Base-by-base conservation (phyloP, 2,888 invertebrate species). In the Diloba caeruleocephala region DNA sequence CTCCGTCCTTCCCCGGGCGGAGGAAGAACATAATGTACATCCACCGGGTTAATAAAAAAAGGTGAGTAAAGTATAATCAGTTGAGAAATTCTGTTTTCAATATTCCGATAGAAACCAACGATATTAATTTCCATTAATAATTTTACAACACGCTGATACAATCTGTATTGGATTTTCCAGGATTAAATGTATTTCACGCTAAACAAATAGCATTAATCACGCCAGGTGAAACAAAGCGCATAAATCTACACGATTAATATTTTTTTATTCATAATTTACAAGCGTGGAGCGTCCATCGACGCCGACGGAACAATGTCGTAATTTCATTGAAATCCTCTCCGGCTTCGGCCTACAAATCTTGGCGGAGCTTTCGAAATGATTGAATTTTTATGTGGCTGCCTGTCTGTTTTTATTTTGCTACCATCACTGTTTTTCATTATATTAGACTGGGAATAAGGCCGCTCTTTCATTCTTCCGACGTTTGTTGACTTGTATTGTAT, bases 291-390 rank as follows among this genome's bases (percentile, higher is more conserved):
- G 54, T 62, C 67, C 63, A 63, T 64, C 63, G 57, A 50, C 50
- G 39, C 42, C 26, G 33, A 42, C 58, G 76, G 78, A 81, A 82
- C 81, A 81, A 82, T 79, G 74, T 71, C 59, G 79, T 78, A 78
- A 82, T 83, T 80, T 77, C 73, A 78, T 84, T 81, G 63, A 68
- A 68, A 68, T 68, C 68, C 65, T 52, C 69, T 53, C 57, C 23
- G 62, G 49, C 68, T 46, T 62, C 65, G 56, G 71, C 71, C 65
- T 73, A 78, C 79, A 79, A 79, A 81, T 82, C 79, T 78, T 77
- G 23, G 51, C 67, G 71, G 66, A 78, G 82, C 82, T 81, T 79
- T 83, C 66, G 76, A 75, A 79, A 81, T 82, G 79, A 84, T 84
- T 82, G 80, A 76, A 82, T 83, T 84, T 83, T 82, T 81, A 76